Evolutionary conservation across 2,888 invertebrate genomes (phyloP), one percentile per base, ranked within the genome.

Genomic region (Acanthosepion pharaonis): DNA sequence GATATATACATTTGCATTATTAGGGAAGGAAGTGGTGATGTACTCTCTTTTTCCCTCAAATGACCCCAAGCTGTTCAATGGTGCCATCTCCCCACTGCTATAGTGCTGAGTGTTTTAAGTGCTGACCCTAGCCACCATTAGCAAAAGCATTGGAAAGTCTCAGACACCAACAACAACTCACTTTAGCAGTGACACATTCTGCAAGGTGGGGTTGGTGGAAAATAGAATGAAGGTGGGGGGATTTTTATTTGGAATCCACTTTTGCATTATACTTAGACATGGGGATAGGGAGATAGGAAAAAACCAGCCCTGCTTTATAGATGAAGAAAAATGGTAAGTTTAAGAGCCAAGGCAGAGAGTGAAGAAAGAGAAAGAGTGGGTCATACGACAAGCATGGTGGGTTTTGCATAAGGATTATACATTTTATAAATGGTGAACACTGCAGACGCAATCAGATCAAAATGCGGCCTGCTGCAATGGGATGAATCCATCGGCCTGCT

Each of bases 1-100:
- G 78, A n/a, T 78, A 78, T 33, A 33, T 78, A 78, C 78, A 78
- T 78, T 78, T 78, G n/a, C 78, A 78, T 78, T 78, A 78, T 78
- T 78, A 78, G 78, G n/a, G 78, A n/a, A 78, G 78, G 78, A 78
- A 78, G 78, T 78, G n/a, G n/a, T 33, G 78, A 78, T 78, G 78
- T 78, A 78, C 78, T 78, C 78, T 78, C 78, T 78, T 78, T 78
- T 78, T 78, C 78, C 78, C 33, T n/a, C 15, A 78, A 78, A 78
- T 78, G 78, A 78, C 78, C 78, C 78, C 78, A 78, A 78, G 78
- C 78, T 78, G 78, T 78, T 78, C n/a, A 78, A n/a, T n/a, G 78
- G 78, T n/a, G 78, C n/a, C 78, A 78, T 78, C 78, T 78, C 78
- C 78, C 78, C 78, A 78, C 78, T 78, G 78, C 78, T 78, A 15